Evolutionary conservation across 2,113 vertebrate species (phyloP).

Genomic region (Oxyura jamaicensis): DNA sequence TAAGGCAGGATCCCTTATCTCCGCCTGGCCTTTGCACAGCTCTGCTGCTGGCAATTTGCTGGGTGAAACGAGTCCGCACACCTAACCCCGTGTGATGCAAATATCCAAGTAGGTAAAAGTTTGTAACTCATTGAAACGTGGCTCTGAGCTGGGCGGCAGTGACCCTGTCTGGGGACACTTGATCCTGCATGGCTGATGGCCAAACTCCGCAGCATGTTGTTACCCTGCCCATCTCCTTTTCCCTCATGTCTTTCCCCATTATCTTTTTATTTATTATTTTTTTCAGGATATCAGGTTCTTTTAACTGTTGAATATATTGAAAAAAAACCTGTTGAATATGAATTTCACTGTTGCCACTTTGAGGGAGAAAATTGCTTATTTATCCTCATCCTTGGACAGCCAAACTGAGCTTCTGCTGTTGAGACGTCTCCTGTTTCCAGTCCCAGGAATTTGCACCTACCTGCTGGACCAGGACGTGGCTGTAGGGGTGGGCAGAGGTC

Average conservation of each 20-base stretch:
- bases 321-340: no score
- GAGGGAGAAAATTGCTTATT: no score
- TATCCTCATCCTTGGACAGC: background rate
- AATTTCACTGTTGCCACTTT: no score
- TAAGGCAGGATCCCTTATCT: background rate
- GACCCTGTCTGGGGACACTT: background rate
- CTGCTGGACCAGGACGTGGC: background rate
- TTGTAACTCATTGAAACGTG: background rate
- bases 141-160: background rate
- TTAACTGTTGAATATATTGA: background rate
- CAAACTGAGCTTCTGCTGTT: background rate
- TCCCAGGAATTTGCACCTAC: no score
- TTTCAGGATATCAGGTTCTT: background rate
- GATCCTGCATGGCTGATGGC: accelerated
- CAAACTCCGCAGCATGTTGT: background rate
- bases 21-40: background rate
- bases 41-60: background rate
- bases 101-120: constrained; percentile 2
- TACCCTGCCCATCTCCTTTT: accelerated
- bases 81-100: background rate
- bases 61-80: background rate
- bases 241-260: accelerated
- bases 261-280: no score
- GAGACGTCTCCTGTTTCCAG: background rate
- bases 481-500: background rate